A percentile compares a stretch with the other conserved stretches of the same genome.
These are phyloP conservation scores for Sturmia bella DNA, from an alignment of 2,888 invertebrate species.

Conservation along the genomic window DNA sequence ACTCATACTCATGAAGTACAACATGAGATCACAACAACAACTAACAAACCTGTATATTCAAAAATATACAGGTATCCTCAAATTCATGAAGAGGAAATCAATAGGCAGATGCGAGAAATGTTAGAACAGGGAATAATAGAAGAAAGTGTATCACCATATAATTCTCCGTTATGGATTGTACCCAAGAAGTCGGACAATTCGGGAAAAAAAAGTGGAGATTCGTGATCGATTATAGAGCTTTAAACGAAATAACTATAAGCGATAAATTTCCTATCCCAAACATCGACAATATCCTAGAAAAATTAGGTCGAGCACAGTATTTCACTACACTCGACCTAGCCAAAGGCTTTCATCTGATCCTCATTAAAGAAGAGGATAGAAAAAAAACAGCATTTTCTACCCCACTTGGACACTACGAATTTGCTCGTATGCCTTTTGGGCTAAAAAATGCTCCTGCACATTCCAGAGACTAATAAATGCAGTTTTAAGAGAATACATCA, in stretches of 20 bases:
- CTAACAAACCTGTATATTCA: not conserved
- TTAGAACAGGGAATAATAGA: not conserved
- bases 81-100: constrained; percentile 7
- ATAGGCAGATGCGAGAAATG: constrained; percentile 1
- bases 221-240: not conserved
- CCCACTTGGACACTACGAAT: too few relatives aligned
- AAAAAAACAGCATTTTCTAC: not conserved
- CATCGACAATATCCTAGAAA: too few relatives aligned
- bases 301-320: not conserved
- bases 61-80: constrained; percentile 7
- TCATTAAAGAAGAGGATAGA: too few relatives aligned
- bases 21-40: too few relatives aligned
- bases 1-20: too few relatives aligned
- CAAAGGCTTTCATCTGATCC: too few relatives aligned
- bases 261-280: too few relatives aligned
- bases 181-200: not conserved
- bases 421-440: too few relatives aligned
- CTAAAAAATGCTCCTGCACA: not conserved
- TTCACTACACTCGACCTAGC: too few relatives aligned
- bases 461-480: not conserved
- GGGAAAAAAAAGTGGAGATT: not conserved
- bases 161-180: constrained; percentile 1
- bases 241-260: not conserved
- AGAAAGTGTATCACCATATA: constrained; percentile 1
- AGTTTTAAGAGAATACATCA: too few relatives aligned